Conservation (phyloP, 64 coral and sea anemone genomes). For the Stylophora pistillata region DNA sequence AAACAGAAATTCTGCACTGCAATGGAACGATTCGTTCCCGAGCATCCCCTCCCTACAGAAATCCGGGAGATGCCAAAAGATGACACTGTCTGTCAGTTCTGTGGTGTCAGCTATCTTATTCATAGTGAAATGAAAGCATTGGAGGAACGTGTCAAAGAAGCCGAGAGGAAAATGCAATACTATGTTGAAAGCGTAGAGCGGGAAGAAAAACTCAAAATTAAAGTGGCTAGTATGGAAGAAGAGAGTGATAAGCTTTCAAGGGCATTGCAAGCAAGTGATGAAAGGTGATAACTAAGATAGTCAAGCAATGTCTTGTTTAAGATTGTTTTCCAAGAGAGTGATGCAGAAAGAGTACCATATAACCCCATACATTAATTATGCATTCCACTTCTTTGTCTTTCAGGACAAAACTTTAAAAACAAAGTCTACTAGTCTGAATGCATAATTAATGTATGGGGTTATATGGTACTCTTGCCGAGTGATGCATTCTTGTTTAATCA, state of each 20-base stretch:
- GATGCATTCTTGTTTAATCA: no score
- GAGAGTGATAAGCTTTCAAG: slow-evolving; percentile 66
- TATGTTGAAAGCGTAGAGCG: slow-evolving; percentile 92
- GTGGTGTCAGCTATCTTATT: slow-evolving; percentile 99
- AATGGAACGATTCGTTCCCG: slow-evolving; percentile 56
- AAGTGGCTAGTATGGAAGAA: slow-evolving; percentile 68
- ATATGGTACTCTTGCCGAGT: no score
- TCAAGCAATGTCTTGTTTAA: no score
- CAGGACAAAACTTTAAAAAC: no score
- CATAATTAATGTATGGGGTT: no score
- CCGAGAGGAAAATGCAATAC: slow-evolving; percentile 87
- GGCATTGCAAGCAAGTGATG: slow-evolving; percentile 72
- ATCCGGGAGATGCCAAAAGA: slow-evolving; percentile 89
- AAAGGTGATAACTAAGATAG: slow-evolving; percentile 63
- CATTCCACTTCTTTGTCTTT: no score
- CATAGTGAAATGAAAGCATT: slow-evolving; percentile 98
- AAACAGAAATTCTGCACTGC: not conserved
- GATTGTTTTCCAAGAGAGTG: no score
- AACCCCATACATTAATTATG: no score
- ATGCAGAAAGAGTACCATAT: no score
- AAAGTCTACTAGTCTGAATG: no score
- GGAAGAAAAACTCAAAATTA: slow-evolving; percentile 82
- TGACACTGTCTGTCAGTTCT: slow-evolving; percentile 98
- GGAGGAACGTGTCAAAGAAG: slow-evolving; percentile 78
- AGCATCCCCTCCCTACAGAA: slow-evolving; percentile 89